Evolutionary conservation across 2,113 vertebrate genomes (phyloP), one percentile per base, ranked within the genome.

Genomic region (Nymphicus hollandicus): DNA sequence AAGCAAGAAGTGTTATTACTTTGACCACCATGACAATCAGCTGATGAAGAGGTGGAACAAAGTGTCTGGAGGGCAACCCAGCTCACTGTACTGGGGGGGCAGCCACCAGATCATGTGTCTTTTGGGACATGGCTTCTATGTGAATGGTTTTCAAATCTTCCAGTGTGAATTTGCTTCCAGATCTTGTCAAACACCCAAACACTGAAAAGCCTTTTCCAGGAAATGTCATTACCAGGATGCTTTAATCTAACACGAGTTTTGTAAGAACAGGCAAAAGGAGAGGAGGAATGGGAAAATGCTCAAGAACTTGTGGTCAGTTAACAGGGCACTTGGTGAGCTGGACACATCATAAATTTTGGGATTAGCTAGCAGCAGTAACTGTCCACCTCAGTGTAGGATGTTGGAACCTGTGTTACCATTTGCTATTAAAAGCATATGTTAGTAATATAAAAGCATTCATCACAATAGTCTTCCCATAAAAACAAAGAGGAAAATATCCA

Each of bases 401-500:
- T 43, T 88, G 91, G 43, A 81, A 90, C 79, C 33, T 86, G 74
- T 94, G 72, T 60, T 93, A n/a, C 64, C n/a, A 23, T 61, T 86
- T 73, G 81, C 79, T 96, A 89, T 88, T 95, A 94, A 95, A 97
- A 97, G 64, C 95, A 92, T 47, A 60, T 86, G 80, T 76, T 37
- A 33, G 63, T 52, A 86, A 93, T 61, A 76, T 10, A 27, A 84
- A 96, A 78, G 35, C 68, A 86, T 81, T n/a, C 55, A 52, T 74
- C 86, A 74, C 46, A 71, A 65, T 24, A 63, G 74, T 25, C 52
- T 9, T 93, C 49, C 91, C 84, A 18, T 81, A 64, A 72, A 89
- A 53, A 43, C 66, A 89, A 89, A 41, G n/a, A 74, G 44, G 27
- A 65, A 37, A 37, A 29, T n/a, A 89, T 76, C 89, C 81, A 25